These are phyloP conservation scores for Cantharis flavilabris DNA, from an alignment of 2,888 invertebrate species.

Conservation along the genomic window DNA sequence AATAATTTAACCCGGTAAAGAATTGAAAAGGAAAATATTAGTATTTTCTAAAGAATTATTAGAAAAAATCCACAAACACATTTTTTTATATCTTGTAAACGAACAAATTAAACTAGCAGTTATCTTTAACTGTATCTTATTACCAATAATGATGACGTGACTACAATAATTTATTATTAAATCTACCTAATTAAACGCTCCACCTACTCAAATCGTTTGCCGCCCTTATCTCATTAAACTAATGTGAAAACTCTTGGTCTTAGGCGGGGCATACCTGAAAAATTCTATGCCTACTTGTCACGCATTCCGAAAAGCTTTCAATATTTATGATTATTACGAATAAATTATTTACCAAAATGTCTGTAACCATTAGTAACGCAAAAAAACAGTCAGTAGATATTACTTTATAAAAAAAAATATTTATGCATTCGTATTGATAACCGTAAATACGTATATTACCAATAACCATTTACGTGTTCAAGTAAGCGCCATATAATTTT, in stretches of 20 bases:
- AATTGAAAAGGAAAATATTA: neutral
- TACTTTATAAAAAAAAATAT: neutral
- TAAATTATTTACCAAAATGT: neutral
- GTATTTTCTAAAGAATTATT: neutral
- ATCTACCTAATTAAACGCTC: constrained; percentile 52
- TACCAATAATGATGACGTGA: constrained; percentile 38
- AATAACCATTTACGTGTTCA: neutral
- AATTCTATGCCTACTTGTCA: constrained; percentile 50
- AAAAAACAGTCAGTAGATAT: neutral
- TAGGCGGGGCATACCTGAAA: constrained; percentile 46
- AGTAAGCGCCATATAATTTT: neutral
- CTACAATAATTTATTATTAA: constrained; percentile 40
- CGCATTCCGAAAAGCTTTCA: constrained; percentile 33
- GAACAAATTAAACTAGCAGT: constrained; percentile 28
- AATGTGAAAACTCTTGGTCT: constrained; percentile 47
- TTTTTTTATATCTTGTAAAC: neutral
- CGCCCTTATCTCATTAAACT: constrained; percentile 51
- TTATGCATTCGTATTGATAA: neutral
- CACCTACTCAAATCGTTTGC: constrained; percentile 46
- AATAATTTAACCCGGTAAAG: no score
- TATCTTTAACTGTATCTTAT: constrained; percentile 16
- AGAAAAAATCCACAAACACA: neutral
- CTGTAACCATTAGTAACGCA: neutral
- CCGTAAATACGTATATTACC: neutral
- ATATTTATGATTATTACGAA: neutral